phyloP scores from a whole-genome alignment of 1,140 invertebrate genomes.

The Eueides isabella region DNA sequence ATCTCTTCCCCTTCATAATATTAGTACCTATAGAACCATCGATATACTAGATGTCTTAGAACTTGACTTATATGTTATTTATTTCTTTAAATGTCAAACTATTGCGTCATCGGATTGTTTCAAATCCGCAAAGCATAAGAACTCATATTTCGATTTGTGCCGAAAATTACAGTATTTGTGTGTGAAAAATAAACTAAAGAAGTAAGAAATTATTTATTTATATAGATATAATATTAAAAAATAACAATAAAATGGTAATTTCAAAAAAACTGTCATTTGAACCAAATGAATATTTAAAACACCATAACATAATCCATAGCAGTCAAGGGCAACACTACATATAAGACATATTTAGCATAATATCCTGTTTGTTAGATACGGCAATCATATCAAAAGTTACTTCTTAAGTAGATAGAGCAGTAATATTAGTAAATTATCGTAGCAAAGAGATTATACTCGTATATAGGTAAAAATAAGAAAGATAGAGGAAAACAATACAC shows the following conservation, averaged over 20 bases:
- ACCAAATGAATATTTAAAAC: background rate
- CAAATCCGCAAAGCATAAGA: background rate
- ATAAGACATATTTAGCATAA: background rate
- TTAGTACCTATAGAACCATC: too few species aligned
- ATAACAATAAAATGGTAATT: too few species aligned
- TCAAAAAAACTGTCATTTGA: background rate
- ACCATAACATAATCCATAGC: background rate
- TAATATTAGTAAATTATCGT: too few species aligned
- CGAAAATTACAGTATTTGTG: too few species aligned
- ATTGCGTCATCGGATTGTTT: background rate
- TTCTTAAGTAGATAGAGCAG: background rate
- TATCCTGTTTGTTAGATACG: background rate
- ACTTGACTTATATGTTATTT: background rate
- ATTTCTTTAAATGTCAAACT: constrained; percentile 2
- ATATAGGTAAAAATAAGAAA: background rate
- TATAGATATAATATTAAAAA: too few species aligned
- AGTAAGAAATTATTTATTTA: too few species aligned
- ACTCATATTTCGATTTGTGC: too few species aligned
- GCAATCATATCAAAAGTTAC: background rate
- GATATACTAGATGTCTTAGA: too few species aligned
- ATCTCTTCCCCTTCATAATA: too few species aligned
- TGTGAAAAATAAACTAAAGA: too few species aligned
- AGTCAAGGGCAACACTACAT: background rate
- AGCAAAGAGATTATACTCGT: too few species aligned
- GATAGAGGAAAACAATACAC: too few species aligned